These are phyloP conservation scores for Drosophila bipectinata DNA, from an alignment of 1,140 invertebrate species.

Conservation along the genomic window DNA sequence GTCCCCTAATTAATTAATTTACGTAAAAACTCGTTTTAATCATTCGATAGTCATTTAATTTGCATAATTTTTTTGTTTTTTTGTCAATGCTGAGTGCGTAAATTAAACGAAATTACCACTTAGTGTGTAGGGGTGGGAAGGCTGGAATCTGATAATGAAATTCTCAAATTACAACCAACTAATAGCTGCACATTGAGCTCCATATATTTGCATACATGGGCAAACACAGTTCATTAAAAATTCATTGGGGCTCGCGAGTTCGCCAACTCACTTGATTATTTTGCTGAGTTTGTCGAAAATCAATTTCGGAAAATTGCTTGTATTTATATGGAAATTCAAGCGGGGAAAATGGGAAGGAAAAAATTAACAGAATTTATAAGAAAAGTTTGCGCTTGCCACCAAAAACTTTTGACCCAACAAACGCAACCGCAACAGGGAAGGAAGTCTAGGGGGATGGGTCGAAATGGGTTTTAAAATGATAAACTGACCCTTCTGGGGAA, in stretches of 20 bases:
- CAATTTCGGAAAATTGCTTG: slow-evolving; percentile 42
- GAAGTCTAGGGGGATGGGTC: slow-evolving; percentile 16
- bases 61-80: slow-evolving; percentile 19
- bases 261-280: slow-evolving; percentile 38
- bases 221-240: slow-evolving; percentile 37
- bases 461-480: slow-evolving; percentile 40
- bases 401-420: slow-evolving; percentile 27
- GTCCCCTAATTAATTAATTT: slow-evolving; percentile 26
- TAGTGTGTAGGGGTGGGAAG: not conserved
- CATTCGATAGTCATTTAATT: slow-evolving; percentile 22
- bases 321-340: slow-evolving; percentile 44
- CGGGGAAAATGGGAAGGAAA: slow-evolving; percentile 21
- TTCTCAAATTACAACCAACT: slow-evolving; percentile 34
- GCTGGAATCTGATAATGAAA: slow-evolving; percentile 14
- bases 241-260: slow-evolving; percentile 25
- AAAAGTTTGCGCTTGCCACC: slow-evolving; percentile 38
- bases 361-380: slow-evolving; percentile 52
- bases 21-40: slow-evolving; percentile 8
- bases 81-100: slow-evolving; percentile 22
- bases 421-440: slow-evolving; percentile 21
- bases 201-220: slow-evolving; percentile 20
- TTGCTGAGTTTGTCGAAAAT: slow-evolving; percentile 34
- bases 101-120: slow-evolving; percentile 34
- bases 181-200: slow-evolving; percentile 24
- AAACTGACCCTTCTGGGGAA: slow-evolving; percentile 30